Base-by-base conservation (phyloP, 2,797 vertebrate species). In the Loris lydekkerianus region DNA sequence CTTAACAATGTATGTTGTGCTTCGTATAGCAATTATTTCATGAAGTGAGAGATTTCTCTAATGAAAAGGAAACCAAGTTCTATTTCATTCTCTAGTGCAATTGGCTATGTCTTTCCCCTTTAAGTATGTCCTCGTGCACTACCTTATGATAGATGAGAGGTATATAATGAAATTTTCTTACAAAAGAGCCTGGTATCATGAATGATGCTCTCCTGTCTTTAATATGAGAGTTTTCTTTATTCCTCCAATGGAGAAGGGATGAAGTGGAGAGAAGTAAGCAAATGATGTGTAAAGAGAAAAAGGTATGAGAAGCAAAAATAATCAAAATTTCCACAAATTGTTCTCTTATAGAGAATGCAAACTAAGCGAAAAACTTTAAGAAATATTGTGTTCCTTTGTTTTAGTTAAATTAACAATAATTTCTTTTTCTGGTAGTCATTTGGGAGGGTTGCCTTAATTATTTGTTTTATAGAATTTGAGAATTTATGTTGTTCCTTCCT, bases 331-430 rank as follows among this genome's bases (percentile, higher is more conserved):
- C 49, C 10, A 69, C 10, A 89, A 37, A 89, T 27, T 58, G 3
- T 21, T 89, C 9, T 83, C 3, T 2, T 80, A 58, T 9, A 63
- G 25, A 63, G 95, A 83, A 94, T 43, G 65, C 85, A 75, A 86
- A 43, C 67, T 49, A 76, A 60, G 9, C 17, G 81, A 72, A 82
- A 96, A 75, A 80, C 4, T n/a, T 18, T 75, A 7, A 63, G 49
- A 88, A 46, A 92, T 88, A 7, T 6, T 96, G 81, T 95, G 65
- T 89, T 67, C 53, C 49, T 86, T 73, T 86, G 31, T 83, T 81
- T 95, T 58, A 53, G 95, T 34, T 95, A 95, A 90, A 5, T 23
- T 65, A 86, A 97, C 40, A 87, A 61, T 89, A 77, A 92, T 77
- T 96, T 67, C 0, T 34, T 96, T 84, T n/a, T 53, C 21, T 85